Evolutionary conservation across 92 coral and sea anemone species (phyloP).

Genomic region (Porites evermanni): DNA sequence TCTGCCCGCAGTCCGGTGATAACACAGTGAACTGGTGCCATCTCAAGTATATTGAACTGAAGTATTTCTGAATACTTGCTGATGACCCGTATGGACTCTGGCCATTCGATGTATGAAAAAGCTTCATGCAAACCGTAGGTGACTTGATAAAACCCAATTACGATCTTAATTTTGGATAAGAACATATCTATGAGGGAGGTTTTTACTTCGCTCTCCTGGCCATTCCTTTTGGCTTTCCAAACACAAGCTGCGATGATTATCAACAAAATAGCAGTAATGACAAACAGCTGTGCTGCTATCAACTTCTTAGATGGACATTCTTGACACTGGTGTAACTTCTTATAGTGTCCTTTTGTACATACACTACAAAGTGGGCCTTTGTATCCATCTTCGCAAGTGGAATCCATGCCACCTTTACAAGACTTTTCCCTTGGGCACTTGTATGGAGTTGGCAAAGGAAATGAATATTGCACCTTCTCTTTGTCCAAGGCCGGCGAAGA

Average conservation of each 20-base stretch:
- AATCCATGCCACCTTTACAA: not conserved
- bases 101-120: no score
- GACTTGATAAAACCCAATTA: not conserved
- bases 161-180: no score
- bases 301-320: not conserved
- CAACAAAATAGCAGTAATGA: not conserved
- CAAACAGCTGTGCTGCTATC: not conserved
- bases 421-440: not conserved
- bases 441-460: not conserved
- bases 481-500: not conserved
- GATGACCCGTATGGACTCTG: not conserved
- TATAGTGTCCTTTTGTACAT: no score
- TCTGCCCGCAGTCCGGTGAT: not conserved
- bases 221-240: not conserved
- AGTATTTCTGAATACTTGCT: not conserved
- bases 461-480: not conserved
- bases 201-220: not conserved
- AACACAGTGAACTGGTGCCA: not conserved
- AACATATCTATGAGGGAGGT: not conserved
- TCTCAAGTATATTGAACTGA: not conserved
- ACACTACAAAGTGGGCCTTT: not conserved
- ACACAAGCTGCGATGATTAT: not conserved
- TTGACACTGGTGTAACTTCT: not conserved
- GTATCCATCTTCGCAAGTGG: not conserved
- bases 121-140: not conserved